phyloP scores from a whole-genome alignment of 2,888 invertebrate genomes.

The Caenorhabditis sp. region DNA sequence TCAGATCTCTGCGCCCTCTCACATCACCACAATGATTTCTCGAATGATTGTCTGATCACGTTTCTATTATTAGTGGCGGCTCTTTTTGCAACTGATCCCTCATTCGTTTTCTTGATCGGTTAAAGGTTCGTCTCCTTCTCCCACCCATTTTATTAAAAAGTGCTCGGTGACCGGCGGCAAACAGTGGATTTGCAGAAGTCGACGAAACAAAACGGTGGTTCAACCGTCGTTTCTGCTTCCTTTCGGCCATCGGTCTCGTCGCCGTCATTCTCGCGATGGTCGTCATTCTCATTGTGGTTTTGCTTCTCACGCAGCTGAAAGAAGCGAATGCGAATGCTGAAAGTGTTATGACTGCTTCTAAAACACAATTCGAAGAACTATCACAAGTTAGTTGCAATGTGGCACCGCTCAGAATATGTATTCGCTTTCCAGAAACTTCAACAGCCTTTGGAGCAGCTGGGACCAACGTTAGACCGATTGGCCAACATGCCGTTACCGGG shows the following conservation, averaged over 20 bases:
- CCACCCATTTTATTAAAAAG: slow-evolving; percentile 19
- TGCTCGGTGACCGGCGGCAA: too few species aligned
- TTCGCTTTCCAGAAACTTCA: slow-evolving; percentile 26
- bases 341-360: slow-evolving; percentile 11
- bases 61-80: slow-evolving; percentile 29
- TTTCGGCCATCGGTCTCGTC: slow-evolving; percentile 18
- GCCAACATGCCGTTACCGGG: slow-evolving; percentile 13
- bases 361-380: slow-evolving; percentile 30
- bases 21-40: not conserved
- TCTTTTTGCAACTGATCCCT: too few species aligned
- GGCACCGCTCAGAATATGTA: too few species aligned
- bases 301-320: slow-evolving; percentile 37
- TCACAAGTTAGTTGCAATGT: slow-evolving; percentile 19
- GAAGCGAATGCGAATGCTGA: slow-evolving; percentile 35
- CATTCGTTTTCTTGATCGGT: slow-evolving; percentile 19
- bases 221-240: slow-evolving; percentile 41
- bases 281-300: slow-evolving; percentile 28
- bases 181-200: slow-evolving; percentile 46
- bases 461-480: slow-evolving; percentile 34
- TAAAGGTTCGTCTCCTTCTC: too few species aligned
- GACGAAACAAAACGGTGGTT: slow-evolving; percentile 56
- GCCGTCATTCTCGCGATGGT: slow-evolving; percentile 31
- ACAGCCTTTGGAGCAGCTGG: slow-evolving; percentile 41
- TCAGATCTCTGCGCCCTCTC: not conserved
- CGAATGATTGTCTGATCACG: slow-evolving; percentile 37